Base-by-base conservation (phyloP, 2,797 vertebrate species). In the Bovichtus diacanthus region DNA sequence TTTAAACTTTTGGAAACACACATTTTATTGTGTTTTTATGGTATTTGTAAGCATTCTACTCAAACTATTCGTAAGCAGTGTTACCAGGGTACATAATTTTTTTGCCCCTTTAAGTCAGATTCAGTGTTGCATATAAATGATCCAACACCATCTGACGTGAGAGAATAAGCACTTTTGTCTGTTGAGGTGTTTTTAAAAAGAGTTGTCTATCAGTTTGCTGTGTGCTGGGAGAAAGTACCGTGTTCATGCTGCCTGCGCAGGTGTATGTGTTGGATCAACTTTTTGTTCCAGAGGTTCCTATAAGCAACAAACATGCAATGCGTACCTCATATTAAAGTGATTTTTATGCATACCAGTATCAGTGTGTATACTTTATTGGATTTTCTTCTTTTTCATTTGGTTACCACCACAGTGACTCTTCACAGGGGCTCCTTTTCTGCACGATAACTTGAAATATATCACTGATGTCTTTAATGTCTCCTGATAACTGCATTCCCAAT, bases 281-380 rank as follows among this genome's bases (percentile, higher is more conserved):
- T 44, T 70, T 75, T 64, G 69, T 78, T 85, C 60, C 19, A 70
- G 78, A 84, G 76, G 81, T 92, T 92, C 69, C 79, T 49, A 73
- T 64, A 68, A 71, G 67, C 76, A 87, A 78, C 59, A 78, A 73
- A 84, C 66, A 68, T 85, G 67, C 76, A 83, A 76, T 78, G 72
- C 76, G 92, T 90, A 93, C 92, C 90, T 92, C 92, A 87, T 36
- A 91, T 82, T 92, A 90, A 91, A 92, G 27, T 25, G 43, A 49
- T 81, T 83, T 82, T 60, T 58, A 79, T 80, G 80, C 83, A 86
- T 36, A 70, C 8, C 5, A 61, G 12, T 31, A 29, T 66, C 6
- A 60, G 29, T 63, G 31, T 80, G 56, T 41, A 36, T 39, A 75
- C 34, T 78, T 87, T 50, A 65, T 38, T 65, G 31, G 21, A 25